Evolutionary conservation across 2,888 invertebrate genomes (phyloP).

Genomic region (Xestoiulus laeticollis): DNA sequence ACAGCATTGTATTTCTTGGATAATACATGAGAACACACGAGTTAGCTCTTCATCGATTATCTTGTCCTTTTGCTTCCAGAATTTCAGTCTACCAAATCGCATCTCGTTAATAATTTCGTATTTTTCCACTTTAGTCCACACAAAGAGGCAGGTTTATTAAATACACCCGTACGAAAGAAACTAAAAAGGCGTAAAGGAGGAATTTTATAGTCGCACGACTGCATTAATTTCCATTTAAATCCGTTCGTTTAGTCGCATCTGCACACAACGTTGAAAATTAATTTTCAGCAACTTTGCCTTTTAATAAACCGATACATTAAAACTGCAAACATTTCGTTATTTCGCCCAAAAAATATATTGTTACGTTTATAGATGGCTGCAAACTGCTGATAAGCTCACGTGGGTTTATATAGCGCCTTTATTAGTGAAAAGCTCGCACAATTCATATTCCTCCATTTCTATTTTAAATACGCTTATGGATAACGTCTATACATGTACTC

Average conservation of each 20-base stretch:
- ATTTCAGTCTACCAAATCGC: background rate
- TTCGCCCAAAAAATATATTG: background rate
- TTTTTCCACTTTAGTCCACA: background rate
- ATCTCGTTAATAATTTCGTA: background rate
- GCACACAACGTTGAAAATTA: background rate
- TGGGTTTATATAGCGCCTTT: background rate
- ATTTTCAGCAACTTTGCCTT: background rate
- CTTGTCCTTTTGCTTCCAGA: no score
- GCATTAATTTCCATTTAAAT: slow-evolving; percentile 15
- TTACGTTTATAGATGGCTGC: slow-evolving; percentile 11
- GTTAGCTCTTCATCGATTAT: no score
- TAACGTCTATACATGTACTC: background rate
- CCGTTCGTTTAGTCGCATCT: background rate
- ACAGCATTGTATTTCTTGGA: no score
- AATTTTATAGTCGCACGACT: slow-evolving; percentile 13
- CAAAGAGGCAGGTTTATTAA: background rate
- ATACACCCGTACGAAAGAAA: background rate
- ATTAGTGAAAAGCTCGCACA: background rate
- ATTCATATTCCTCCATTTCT: slow-evolving; percentile 30
- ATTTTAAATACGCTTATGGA: slow-evolving; percentile 36
- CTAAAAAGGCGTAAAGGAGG: background rate
- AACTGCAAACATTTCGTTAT: background rate
- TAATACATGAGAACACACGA: no score
- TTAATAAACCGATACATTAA: background rate
- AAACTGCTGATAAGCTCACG: background rate